A percentile compares a stretch with the other conserved stretches of the same genome.
Conservation (phyloP, 2,888 invertebrate species). For the Leptinotarsa haldemani region DNA sequence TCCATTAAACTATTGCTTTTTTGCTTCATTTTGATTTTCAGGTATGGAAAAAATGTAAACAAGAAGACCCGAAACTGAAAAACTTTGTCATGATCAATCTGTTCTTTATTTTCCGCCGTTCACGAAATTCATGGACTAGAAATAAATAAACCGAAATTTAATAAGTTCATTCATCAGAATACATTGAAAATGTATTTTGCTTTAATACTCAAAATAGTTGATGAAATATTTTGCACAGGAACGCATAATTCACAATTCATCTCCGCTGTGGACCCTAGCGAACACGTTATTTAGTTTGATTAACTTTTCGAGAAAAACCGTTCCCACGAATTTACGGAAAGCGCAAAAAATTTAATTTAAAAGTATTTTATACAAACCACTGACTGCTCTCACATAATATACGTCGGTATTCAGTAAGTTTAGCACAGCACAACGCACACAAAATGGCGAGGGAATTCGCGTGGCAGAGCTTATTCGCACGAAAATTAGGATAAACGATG, state of each 20-base stretch:
- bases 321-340: neutral
- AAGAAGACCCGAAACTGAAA: no score
- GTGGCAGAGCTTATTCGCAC: neutral
- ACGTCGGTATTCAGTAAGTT: neutral
- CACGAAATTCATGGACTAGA: no score
- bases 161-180: no score
- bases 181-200: no score
- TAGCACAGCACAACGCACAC: neutral
- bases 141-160: no score
- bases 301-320: neutral
- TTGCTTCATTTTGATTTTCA: no score
- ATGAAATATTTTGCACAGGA: neutral
- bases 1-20: no score
- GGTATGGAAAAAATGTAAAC: no score
- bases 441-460: slow-evolving; percentile 7
- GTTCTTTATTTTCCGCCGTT: no score
- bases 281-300: slow-evolving; percentile 1
- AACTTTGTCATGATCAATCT: no score
- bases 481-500: slow-evolving; percentile 6
- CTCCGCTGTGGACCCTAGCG: neutral
- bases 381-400: neutral
- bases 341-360: neutral
- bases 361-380: neutral
- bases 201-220: no score
- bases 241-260: neutral